Evolutionary conservation across 2,113 vertebrate species (phyloP).

Genomic region (Nycticebus coucang): DNA sequence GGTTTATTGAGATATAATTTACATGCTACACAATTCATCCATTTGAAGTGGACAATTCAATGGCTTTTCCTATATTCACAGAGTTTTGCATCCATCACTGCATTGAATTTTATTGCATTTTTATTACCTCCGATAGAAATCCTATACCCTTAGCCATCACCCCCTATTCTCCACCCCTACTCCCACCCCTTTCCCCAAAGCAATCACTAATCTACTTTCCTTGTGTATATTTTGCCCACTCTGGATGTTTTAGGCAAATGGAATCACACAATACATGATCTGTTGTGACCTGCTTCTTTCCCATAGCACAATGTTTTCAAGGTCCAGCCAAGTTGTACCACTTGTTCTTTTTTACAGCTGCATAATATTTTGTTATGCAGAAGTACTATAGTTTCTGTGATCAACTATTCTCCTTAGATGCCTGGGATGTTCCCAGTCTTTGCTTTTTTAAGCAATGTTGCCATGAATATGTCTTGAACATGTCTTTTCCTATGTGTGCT

Average conservation of each 20-base stretch:
- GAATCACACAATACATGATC: background rate
- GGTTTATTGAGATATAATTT: background rate
- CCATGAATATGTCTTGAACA: background rate
- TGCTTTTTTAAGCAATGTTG: background rate
- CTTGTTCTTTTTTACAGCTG: background rate
- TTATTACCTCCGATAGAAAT: background rate
- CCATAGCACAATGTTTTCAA: background rate
- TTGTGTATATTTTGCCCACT: background rate
- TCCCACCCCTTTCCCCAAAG: background rate
- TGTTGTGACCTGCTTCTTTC: background rate
- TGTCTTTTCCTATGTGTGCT: background rate
- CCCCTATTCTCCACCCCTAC: rapidly evolving
- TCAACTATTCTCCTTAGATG: background rate
- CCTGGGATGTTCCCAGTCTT: background rate
- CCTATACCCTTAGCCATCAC: background rate
- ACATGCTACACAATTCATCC: background rate
- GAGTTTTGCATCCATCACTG: background rate
- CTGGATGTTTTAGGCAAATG: background rate
- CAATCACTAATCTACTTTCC: background rate
- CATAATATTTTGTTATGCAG: background rate
- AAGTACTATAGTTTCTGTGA: background rate
- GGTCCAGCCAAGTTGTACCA: background rate
- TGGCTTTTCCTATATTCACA: background rate
- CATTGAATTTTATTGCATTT: background rate
- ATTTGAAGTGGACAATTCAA: background rate